Base-by-base conservation (phyloP, 2,113 vertebrate genomes). In the Cinclus cinclus region DNA sequence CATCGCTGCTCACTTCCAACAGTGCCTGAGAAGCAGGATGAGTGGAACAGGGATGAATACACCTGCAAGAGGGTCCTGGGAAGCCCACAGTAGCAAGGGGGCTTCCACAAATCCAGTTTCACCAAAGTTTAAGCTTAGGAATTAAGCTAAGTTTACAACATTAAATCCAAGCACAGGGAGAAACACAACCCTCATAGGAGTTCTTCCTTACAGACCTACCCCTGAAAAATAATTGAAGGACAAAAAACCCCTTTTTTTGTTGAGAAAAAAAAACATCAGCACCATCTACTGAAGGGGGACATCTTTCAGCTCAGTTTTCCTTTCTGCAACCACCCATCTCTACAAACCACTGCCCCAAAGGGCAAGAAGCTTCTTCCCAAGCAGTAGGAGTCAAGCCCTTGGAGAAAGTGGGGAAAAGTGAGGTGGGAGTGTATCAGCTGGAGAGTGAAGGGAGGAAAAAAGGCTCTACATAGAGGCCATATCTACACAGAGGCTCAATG, bases 301-400 rank as follows among this genome's bases (percentile, higher is more conserved):
- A 3, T 23, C 44, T 53, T 28, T 10, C 28, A 44, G 7, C 52
- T 78, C 23, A 6, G 7, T 25, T 68, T 50, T 59, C 63, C 22
- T 21, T 83, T 31, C 50, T 44, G 30, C 37, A 35, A 7, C 18
- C 30, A 15, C 8, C 25, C 46, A 25, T 6, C 33, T n/a, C 35
- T 3, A 14, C 15, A 80, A 58, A 31, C 4, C 27, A 0, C 4
- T 4, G 7, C 24, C 53, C 47, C 71, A 67, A 65, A 87, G 23
- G 7, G 11, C 24, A 9, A 11, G 1, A 64, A 82, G 8, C 21
- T 4, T 0, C 30, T 59, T 41, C 42, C 69, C 37, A 35, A 31
- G n/a, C 13, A 37, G 21, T 1, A 28, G 1, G 0, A 56, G 2
- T 2, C 3, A 13, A 20, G 2, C 0, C 14, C 47, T 63, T 5